Conservation (phyloP, 2,797 vertebrate genomes). For the Sphaeramia orbicularis region DNA sequence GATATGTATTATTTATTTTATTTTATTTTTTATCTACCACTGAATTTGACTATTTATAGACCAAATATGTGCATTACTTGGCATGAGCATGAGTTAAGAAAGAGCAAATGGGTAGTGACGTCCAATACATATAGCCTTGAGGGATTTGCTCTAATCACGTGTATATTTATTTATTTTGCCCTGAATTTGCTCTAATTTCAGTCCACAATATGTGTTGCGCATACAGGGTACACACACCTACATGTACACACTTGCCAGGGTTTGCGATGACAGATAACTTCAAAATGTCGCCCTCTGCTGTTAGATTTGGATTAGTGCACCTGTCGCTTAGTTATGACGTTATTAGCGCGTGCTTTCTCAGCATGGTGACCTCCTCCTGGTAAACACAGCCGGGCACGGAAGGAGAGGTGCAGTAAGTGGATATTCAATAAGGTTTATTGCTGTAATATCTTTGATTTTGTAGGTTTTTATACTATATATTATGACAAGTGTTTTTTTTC, state of each 20-base stretch:
- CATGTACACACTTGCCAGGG: too few species aligned
- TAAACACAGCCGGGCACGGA: not conserved
- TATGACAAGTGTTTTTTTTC: not conserved
- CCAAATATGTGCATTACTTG: too few species aligned
- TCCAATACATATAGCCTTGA: too few species aligned
- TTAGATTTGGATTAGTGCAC: not conserved
- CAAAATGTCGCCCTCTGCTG: conserved; percentile 50
- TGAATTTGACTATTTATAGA: not conserved
- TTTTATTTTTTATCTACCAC: too few species aligned
- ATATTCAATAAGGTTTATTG: not conserved
- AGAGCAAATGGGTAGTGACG: too few species aligned
- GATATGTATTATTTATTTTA: too few species aligned
- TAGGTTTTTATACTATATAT: not conserved
- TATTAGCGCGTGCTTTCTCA: conserved; percentile 3
- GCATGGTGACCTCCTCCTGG: conserved; percentile 50
- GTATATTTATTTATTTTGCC: too few species aligned
- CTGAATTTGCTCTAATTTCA: too few species aligned
- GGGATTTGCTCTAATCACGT: too few species aligned
- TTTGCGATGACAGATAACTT: too few species aligned
- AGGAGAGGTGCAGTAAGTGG: not conserved
- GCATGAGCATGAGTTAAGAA: not conserved
- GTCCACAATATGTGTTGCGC: too few species aligned
- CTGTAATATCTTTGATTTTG: not conserved
- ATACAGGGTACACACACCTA: too few species aligned
- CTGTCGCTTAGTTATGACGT: conserved; percentile 76